These are phyloP conservation scores for Cyanoderma ruficeps DNA, from an alignment of 2,113 vertebrate genomes.

Conservation along the genomic window DNA sequence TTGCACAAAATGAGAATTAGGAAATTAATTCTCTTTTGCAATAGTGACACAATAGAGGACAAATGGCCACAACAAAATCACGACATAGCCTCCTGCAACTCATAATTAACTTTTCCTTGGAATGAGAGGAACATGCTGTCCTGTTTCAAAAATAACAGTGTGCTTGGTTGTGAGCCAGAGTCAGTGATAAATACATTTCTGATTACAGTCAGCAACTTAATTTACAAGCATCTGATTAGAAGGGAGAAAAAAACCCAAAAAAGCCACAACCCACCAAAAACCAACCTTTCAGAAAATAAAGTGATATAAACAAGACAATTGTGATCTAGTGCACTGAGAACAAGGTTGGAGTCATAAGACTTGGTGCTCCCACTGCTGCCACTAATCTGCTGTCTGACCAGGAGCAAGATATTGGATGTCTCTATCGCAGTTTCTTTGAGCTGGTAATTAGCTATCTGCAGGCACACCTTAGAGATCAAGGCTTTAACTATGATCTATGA, in stretches of 20 bases:
- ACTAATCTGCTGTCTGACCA: background rate
- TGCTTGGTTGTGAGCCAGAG: conserved; percentile 37
- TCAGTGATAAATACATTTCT: conserved; percentile 31
- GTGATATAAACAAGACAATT: background rate
- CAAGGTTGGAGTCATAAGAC: background rate
- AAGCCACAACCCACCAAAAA: background rate
- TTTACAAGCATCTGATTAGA: conserved; percentile 28
- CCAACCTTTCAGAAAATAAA: background rate
- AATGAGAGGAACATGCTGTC: conserved; percentile 3
- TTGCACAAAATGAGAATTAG: background rate
- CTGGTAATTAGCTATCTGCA: background rate
- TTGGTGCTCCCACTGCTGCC: background rate
- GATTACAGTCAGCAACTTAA: conserved; percentile 25
- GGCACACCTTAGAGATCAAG: background rate
- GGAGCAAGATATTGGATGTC: background rate
- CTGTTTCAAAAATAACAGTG: conserved; percentile 33
- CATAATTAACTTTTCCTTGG: conserved; percentile 10
- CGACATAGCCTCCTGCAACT: background rate
- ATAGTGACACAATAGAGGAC: background rate
- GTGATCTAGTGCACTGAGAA: background rate
- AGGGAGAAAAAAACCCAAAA: background rate
- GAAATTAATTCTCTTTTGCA: background rate
- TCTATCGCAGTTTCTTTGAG: background rate
- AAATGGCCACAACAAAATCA: background rate
- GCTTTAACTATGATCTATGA: background rate